phyloP scores from a whole-genome alignment of 2,888 invertebrate genomes.

The Ophonus ardosiacus region DNA sequence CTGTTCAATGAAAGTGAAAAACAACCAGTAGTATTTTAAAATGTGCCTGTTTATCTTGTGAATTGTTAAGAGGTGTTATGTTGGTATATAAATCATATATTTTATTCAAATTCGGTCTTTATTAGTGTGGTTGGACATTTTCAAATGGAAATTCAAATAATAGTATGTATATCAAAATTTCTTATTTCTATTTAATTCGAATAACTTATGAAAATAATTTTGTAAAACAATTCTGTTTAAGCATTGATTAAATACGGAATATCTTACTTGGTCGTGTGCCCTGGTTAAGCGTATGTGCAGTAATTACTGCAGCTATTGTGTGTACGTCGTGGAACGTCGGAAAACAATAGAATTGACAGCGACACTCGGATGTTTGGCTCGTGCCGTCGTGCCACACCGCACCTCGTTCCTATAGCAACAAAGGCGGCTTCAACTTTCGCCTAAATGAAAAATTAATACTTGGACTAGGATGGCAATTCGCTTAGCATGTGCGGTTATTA shows the following conservation, averaged over 20 bases:
- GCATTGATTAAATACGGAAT: background rate
- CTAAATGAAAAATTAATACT: conserved; percentile 53
- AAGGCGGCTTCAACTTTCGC: conserved; percentile 55
- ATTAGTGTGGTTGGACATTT: too few relatives aligned
- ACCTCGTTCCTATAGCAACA: conserved; percentile 53
- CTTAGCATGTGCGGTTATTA: conserved; percentile 45
- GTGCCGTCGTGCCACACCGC: conserved; percentile 42
- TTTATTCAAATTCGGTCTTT: too few relatives aligned
- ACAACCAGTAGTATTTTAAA: too few relatives aligned
- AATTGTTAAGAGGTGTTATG: too few relatives aligned
- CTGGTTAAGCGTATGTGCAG: conserved; percentile 28
- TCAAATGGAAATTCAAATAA: too few relatives aligned
- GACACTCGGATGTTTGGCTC: conserved; percentile 58
- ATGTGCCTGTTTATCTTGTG: too few relatives aligned
- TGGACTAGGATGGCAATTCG: conserved; percentile 17
- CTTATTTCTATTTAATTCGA: too few relatives aligned
- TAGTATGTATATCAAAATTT: too few relatives aligned
- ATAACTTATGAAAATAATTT: too few relatives aligned
- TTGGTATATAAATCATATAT: too few relatives aligned
- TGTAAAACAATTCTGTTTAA: background rate
- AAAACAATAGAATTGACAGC: conserved; percentile 60
- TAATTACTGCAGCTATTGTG: conserved; percentile 49
- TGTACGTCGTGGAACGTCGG: conserved; percentile 42
- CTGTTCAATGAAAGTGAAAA: too few relatives aligned
- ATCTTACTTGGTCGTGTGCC: background rate